Percentiles rank a stretch among this genome's conserved stretches.
Evolutionary conservation across 1,140 invertebrate species (phyloP).

Genomic region (Trichonephila clavipes): DNA sequence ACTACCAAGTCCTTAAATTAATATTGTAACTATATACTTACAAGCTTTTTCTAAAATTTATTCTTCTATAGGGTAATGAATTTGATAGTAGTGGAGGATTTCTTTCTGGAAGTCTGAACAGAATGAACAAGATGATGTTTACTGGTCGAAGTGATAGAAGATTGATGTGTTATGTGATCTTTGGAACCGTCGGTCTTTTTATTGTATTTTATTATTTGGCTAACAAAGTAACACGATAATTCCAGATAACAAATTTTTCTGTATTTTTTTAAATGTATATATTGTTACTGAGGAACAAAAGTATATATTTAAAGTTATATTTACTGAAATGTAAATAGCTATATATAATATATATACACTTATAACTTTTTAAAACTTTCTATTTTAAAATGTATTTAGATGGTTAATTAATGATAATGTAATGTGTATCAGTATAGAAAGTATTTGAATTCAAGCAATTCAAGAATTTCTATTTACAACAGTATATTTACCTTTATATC

Average conservation of each 20-base stretch:
- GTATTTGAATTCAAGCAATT: no score
- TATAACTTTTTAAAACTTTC: no score
- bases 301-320: background rate
- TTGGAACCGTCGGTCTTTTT: conserved; percentile 80
- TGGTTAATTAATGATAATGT: no score
- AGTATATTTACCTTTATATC: no score
- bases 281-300: conserved; percentile 34
- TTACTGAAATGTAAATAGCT: conserved; percentile 9
- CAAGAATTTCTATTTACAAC: no score
- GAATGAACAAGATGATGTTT: conserved; percentile 81
- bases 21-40: no score
- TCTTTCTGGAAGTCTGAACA: conserved; percentile 80
- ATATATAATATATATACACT: no score
- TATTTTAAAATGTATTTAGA: no score
- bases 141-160: conserved; percentile 80
- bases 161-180: conserved; percentile 81
- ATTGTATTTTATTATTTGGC: conserved; percentile 81
- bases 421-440: no score
- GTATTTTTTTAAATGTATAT: conserved; percentile 4
- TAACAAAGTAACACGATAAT: conserved; percentile 57
- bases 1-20: no score
- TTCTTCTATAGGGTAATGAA: conserved; percentile 79
- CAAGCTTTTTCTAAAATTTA: no score
- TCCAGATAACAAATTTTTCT: background rate
- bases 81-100: conserved; percentile 81